Evolutionary conservation across 2,797 vertebrate species (phyloP).

Genomic region (Ciconia nigra): DNA sequence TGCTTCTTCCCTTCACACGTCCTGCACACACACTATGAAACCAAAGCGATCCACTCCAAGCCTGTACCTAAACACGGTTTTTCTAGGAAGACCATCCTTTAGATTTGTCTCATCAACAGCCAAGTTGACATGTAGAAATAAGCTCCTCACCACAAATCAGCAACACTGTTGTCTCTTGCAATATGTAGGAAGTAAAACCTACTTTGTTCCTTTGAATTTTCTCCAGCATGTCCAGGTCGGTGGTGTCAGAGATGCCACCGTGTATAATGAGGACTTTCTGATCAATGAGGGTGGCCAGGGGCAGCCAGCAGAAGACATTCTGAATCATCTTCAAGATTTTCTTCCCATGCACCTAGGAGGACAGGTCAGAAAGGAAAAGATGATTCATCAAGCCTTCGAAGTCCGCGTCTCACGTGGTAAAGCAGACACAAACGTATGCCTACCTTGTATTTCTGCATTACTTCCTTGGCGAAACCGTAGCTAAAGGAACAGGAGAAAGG

Average conservation of each 20-base stretch:
- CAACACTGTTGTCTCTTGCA: neutral
- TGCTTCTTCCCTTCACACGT: neutral
- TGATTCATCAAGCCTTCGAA: neutral
- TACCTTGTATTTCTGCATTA: conserved; percentile 94
- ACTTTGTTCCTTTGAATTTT: conserved; percentile 87
- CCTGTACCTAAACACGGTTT: neutral
- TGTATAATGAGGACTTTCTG: conserved; percentile 90
- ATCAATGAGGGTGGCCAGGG: conserved; percentile 89
- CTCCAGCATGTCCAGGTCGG: conserved; percentile 82
- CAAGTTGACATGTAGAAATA: neutral
- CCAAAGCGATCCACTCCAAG: neutral
- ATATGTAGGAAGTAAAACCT: neutral
- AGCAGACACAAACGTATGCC: neutral
- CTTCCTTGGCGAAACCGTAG: conserved; percentile 94
- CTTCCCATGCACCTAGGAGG: conserved; percentile 83
- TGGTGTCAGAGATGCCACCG: conserved; percentile 89
- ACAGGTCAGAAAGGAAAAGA: neutral
- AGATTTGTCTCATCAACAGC: neutral
- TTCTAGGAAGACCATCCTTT: neutral
- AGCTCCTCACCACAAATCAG: neutral
- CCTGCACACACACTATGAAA: neutral
- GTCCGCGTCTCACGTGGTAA: fast-evolving
- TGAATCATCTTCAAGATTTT: conserved; percentile 88
- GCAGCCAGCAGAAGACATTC: conserved; percentile 92
- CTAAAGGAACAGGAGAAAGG: conserved; percentile 71